phyloP scores from a whole-genome alignment of 2,888 invertebrate genomes.

The Spisula solida region DNA sequence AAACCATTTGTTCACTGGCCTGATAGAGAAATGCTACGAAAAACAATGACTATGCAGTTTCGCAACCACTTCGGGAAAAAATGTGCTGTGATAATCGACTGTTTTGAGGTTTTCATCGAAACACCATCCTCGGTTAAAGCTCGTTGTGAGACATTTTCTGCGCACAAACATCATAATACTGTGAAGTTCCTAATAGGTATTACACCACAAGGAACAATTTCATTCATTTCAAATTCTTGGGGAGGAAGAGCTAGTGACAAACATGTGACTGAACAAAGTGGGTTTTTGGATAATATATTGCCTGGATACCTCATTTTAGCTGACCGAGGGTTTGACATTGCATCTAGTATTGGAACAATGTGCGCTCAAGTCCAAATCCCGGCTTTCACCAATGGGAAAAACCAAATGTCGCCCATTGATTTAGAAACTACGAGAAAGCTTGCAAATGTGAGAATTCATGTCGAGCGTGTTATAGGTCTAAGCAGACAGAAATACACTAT shows the following conservation, averaged over 20 bases:
- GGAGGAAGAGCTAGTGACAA: slow-evolving; percentile 59
- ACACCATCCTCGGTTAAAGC: background rate
- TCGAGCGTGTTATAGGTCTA: slow-evolving; percentile 49
- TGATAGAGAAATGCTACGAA: slow-evolving; percentile 28
- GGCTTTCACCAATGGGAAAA: slow-evolving; percentile 54
- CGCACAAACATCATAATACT: slow-evolving; percentile 58
- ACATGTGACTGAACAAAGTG: slow-evolving; percentile 54
- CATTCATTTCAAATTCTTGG: slow-evolving; percentile 52
- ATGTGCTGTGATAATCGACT: slow-evolving; percentile 40
- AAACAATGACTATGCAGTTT: slow-evolving; percentile 42
- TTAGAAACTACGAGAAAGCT: slow-evolving; percentile 45
- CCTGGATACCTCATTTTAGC: slow-evolving; percentile 57
- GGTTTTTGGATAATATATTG: slow-evolving; percentile 52
- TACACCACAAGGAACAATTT: slow-evolving; percentile 43
- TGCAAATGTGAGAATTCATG: slow-evolving; percentile 45
- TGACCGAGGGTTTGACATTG: slow-evolving; percentile 54
- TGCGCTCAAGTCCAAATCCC: slow-evolving; percentile 54
- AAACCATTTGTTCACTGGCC: slow-evolving; percentile 30
- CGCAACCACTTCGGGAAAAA: slow-evolving; percentile 32
- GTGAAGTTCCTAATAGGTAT: slow-evolving; percentile 55
- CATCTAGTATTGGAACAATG: slow-evolving; percentile 47
- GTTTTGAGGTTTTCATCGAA: background rate
- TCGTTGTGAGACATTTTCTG: slow-evolving; percentile 17
- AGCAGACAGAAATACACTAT: slow-evolving; percentile 56
- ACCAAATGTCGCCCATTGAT: slow-evolving; percentile 55